These are phyloP conservation scores for Dasyurus viverrinus DNA, from an alignment of 2,113 vertebrate genomes.

Conservation along the genomic window DNA sequence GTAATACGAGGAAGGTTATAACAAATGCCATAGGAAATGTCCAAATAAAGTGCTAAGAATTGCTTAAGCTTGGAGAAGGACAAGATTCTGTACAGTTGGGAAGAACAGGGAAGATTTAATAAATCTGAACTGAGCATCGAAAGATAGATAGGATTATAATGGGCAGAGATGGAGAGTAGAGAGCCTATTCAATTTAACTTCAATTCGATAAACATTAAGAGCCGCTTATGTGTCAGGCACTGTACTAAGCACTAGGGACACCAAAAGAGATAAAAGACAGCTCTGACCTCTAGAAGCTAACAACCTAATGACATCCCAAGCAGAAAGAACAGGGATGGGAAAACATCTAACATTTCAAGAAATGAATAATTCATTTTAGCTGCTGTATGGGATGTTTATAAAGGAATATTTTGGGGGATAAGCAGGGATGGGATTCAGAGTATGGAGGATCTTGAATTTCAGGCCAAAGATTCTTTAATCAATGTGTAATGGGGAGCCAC, in stretches of 20 bases:
- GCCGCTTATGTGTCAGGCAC: not conserved
- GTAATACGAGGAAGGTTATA: not conserved
- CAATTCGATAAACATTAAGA: not conserved
- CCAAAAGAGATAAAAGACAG: not conserved
- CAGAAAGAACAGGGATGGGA: not conserved
- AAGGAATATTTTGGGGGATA: not conserved
- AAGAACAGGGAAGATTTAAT: not conserved
- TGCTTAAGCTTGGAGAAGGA: not conserved
- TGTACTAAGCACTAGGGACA: not conserved
- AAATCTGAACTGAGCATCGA: not conserved
- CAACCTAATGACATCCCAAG: not conserved
- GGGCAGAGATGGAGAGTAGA: not conserved
- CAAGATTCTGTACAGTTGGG: not conserved
- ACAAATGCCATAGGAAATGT: not conserved
- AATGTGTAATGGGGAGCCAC: not conserved
- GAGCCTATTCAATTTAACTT: not conserved
- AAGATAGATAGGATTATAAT: not conserved
- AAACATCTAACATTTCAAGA: not conserved
- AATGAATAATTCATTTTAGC: not conserved
- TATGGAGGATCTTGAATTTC: not conserved
- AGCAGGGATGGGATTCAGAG: not conserved
- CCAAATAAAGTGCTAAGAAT: not conserved
- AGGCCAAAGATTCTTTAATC: not conserved
- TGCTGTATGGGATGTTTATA: not conserved
- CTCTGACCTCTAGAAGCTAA: not conserved